Evolutionary conservation across 2,797 vertebrate species (phyloP).

Genomic region (Serranus cabrilla): DNA sequence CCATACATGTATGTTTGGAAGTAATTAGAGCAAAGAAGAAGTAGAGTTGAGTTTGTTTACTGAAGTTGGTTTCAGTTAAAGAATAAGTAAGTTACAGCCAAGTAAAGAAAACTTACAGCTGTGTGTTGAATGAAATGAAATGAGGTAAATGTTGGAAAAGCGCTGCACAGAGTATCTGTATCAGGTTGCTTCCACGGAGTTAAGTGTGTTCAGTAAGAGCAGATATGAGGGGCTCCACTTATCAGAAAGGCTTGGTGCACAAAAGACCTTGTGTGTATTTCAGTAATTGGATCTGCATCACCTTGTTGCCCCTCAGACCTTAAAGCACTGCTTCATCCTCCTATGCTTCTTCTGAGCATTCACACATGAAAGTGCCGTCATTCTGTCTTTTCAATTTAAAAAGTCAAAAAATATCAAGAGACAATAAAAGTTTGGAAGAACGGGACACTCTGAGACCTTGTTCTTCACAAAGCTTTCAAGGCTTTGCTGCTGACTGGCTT

Average conservation of each 20-base stretch:
- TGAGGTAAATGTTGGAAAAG: neutral
- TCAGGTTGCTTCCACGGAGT: slow-evolving; percentile 22
- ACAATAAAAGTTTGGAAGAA: slow-evolving; percentile 7
- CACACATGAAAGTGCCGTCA: slow-evolving; percentile 5
- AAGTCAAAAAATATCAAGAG: neutral
- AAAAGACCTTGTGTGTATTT: slow-evolving; percentile 57
- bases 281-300: slow-evolving; percentile 58
- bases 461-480: slow-evolving; percentile 13
- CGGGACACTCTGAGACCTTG: neutral
- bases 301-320: slow-evolving; percentile 45
- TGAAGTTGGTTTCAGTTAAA: slow-evolving; percentile 6
- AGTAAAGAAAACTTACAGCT: neutral
- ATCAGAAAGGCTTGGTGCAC: slow-evolving; percentile 49
- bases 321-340: slow-evolving; percentile 14
- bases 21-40: neutral
- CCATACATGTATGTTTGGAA: neutral
- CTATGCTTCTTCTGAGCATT: slow-evolving; percentile 11
- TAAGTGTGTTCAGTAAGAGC: slow-evolving; percentile 34
- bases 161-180: slow-evolving; percentile 16
- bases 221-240: slow-evolving; percentile 56
- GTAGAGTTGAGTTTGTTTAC: neutral
- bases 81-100: neutral
- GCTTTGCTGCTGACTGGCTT: neutral
- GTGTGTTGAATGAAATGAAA: slow-evolving; percentile 17
- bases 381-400: neutral